A percentile compares a stretch with the other conserved stretches of the same genome.
phyloP scores from a whole-genome alignment of 2,888 invertebrate species.

The Folsomia manolachei region DNA sequence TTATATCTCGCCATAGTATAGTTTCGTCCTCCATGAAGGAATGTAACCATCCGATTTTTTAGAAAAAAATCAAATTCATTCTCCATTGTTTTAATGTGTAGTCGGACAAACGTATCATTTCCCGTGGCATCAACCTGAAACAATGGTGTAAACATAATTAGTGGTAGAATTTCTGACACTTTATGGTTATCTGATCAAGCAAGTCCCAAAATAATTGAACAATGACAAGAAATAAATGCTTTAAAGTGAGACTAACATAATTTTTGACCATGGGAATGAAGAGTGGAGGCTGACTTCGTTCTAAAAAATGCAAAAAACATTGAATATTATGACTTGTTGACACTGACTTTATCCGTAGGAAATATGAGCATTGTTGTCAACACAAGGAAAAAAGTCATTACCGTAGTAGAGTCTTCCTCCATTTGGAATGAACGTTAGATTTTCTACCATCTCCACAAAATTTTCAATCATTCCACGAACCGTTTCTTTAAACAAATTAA shows the following conservation, averaged over 20 bases:
- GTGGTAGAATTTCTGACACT: no score
- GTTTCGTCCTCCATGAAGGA: conserved; percentile 56
- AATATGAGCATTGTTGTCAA: no score
- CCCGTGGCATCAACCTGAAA: conserved; percentile 67
- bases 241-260: no score
- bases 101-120: conserved; percentile 65
- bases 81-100: conserved; percentile 53
- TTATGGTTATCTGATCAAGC: no score
- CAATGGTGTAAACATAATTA: no score
- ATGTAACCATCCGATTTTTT: conserved; percentile 12
- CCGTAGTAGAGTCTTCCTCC: conserved; percentile 86
- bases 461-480: conserved; percentile 78
- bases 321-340: no score
- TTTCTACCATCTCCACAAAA: conserved; percentile 74
- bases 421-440: conserved; percentile 80
- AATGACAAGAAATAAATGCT: no score
- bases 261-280: conserved; percentile 68
- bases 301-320: no score
- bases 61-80: conserved; percentile 56
- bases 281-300: conserved; percentile 36
- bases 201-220: no score
- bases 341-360: no score
- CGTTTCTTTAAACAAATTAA: no score
- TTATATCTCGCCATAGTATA: conserved; percentile 72
- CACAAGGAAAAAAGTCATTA: no score